Evolutionary conservation across 2,113 vertebrate genomes (phyloP), one percentile per base, ranked within the genome.

Genomic region (Cyanoramphus novaezelandiae): DNA sequence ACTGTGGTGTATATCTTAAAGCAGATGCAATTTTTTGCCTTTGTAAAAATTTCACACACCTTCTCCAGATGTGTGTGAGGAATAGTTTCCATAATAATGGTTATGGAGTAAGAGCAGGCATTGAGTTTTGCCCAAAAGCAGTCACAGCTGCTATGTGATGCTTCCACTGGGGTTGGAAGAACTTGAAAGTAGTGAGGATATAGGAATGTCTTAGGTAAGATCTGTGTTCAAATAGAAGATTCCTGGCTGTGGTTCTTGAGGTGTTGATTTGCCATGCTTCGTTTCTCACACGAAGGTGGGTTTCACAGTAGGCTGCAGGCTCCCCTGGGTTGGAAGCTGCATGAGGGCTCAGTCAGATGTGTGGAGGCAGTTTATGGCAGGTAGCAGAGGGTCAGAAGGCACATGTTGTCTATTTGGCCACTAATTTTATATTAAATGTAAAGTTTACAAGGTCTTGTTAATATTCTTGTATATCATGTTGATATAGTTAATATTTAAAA

Each of bases 81-180:
- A 41, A 47, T 63, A 77, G 13, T 44, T 88, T 44, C 64, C 31
- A 2, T 63, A 52, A 31, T 63, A 17, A 0, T 44, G n/a, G 6
- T 63, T 39, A 16, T 28, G n/a, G 55, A 49, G 33, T 20, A 57
- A 50, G 7, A n/a, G 8, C 18, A 28, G n/a, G 24, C 6, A 4
- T 33, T 50, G 70, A 41, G 33, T 63, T 82, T 28, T 71, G n/a
- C 71, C 59, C 57, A 17, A 3, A 28, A 12, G 37, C 43, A 52
- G 43, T 24, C 11, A 0, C 13, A 6, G 57, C 13, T 31, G 3
- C 43, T 46, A 31, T 39, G 33, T 1, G 4, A 20, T 1, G 5
- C 59, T 37, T 74, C 53, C 19, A 2, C 18, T 70, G 84, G 19
- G 19, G 12, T 8, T 67, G 67, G 44, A 47, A 76, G 46, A 5